Percentiles rank a stretch among this genome's conserved stretches.
Conservation (phyloP, 2,113 vertebrate genomes). For the Trinectes maculatus region DNA sequence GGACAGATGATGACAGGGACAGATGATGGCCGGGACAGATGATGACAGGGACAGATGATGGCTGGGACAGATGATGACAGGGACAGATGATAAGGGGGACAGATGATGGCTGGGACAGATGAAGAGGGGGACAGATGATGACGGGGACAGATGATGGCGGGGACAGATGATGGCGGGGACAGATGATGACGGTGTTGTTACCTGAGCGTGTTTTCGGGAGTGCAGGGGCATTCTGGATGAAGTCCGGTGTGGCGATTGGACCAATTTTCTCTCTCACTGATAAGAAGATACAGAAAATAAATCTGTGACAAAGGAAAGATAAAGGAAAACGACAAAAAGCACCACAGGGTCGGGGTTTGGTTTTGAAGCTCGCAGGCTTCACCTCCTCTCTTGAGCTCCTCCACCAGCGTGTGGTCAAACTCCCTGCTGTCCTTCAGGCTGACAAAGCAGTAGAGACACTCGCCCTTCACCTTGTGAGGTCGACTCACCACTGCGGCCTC, state of each 20-base stretch:
- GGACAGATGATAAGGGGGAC: conserved; percentile 7
- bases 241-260: conserved; percentile 87
- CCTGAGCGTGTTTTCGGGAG: conserved; percentile 88
- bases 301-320: background rate
- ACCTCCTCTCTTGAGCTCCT: conserved; percentile 83
- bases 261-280: conserved; percentile 86
- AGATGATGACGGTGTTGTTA: conserved; percentile 38
- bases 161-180: background rate
- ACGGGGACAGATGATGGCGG: background rate
- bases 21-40: background rate
- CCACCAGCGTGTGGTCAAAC: conserved; percentile 74
- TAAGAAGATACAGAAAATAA: background rate
- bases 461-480: conserved; percentile 84
- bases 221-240: conserved; percentile 84
- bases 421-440: conserved; percentile 78
- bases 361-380: conserved; percentile 14
- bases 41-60: background rate
- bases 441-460: conserved; percentile 87
- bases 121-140: conserved; percentile 5
- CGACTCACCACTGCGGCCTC: conserved; percentile 84
- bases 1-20: conserved; percentile 8
- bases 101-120: background rate
- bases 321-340: background rate
- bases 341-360: no score
- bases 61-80: no score